Conservation (phyloP, 2,113 vertebrate species). For the Australoheros scitulus region DNA sequence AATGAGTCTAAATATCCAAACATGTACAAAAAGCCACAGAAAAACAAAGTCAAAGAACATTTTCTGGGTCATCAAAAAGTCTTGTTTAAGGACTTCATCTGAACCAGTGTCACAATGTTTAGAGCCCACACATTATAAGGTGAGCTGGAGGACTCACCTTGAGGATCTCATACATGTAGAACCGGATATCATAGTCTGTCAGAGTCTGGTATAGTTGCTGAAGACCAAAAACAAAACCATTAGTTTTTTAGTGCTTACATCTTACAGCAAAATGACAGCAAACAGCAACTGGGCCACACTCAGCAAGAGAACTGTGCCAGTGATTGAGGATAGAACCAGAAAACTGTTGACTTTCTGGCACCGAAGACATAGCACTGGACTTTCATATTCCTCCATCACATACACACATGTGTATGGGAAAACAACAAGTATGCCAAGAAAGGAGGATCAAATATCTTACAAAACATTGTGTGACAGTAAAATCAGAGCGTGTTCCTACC, state of each 20-base stretch:
- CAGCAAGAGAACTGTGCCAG: constrained; percentile 27
- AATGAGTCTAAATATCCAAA: background rate
- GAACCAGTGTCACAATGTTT: background rate
- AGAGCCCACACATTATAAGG: background rate
- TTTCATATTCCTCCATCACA: constrained; percentile 59
- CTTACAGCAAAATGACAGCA: background rate
- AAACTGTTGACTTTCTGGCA: constrained; percentile 46
- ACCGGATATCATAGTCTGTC: constrained; percentile 88
- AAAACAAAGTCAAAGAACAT: background rate
- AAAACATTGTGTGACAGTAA: background rate
- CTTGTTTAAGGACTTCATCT: background rate
- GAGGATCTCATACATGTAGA: constrained; percentile 91
- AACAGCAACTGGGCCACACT: background rate
- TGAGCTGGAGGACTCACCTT: constrained; percentile 73
- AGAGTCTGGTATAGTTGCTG: constrained; percentile 90
- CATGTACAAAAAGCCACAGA: no score
- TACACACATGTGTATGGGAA: constrained; percentile 46
- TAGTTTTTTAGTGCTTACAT: background rate
- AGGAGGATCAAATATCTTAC: constrained; percentile 13
- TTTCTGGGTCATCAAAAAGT: background rate
- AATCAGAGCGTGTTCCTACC: constrained; percentile 55
- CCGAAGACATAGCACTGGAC: constrained; percentile 59
- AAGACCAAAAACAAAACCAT: background rate
- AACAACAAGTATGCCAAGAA: constrained; percentile 49
- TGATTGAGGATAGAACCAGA: constrained; percentile 60